These are phyloP conservation scores for Oncorhynchus mykiss DNA, from an alignment of 2,113 vertebrate genomes.

Conservation along the genomic window DNA sequence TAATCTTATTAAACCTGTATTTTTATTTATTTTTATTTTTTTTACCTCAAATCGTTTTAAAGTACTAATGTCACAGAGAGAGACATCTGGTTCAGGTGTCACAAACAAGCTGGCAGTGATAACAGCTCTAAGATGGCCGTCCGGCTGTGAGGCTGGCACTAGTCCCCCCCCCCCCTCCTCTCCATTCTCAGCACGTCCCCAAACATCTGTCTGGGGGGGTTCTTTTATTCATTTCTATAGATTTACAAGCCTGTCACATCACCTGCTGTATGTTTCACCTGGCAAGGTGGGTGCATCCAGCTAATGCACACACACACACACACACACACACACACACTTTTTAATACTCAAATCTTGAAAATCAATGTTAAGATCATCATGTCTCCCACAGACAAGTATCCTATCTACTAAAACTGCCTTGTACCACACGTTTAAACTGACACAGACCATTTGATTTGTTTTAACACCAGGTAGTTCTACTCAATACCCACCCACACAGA, in stretches of 20 bases:
- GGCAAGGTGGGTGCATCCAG: conserved; percentile 28
- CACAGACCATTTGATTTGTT: no score
- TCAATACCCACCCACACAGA: no score
- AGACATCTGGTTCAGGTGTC: conserved; percentile 22
- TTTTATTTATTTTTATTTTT: no score
- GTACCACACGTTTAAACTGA: no score
- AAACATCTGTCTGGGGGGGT: conserved; percentile 47
- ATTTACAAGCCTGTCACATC: conserved; percentile 66
- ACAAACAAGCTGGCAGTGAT: conserved; percentile 30
- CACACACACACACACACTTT: no score
- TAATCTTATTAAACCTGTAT: no score
- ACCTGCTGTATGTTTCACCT: conserved; percentile 40
- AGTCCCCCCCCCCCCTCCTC: conserved; percentile 20
- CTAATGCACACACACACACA: neutral
- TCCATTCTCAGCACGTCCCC: conserved; percentile 46
- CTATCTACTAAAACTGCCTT: no score
- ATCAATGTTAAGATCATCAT: no score
- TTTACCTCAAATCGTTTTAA: neutral
- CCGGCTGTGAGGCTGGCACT: conserved; percentile 26
- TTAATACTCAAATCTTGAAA: neutral
- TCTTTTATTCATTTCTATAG: conserved; percentile 61
- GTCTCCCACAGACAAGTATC: no score
- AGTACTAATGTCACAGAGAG: neutral
- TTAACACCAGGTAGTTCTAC: no score
- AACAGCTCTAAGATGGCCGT: conserved; percentile 24